Evolutionary conservation across 1,140 invertebrate genomes (phyloP), one percentile per base, ranked within the genome.

Genomic region (Nebria ingens): DNA sequence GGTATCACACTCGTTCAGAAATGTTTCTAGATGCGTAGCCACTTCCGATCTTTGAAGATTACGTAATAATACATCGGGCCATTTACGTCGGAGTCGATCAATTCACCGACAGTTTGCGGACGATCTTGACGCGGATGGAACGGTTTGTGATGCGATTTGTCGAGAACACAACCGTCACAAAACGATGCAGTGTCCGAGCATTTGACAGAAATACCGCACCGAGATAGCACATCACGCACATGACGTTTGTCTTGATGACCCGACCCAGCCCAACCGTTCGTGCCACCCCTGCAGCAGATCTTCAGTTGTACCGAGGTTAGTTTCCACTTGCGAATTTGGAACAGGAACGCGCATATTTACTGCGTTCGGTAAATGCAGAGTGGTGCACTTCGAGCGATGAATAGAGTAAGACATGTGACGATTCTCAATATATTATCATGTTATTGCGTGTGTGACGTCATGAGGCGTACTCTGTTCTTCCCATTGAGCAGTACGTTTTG

Each of bases 51-150:
- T 40, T 65, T 66, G 42, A 70, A 62, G 3, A 65, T 38, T 0
- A 71, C 55, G n/a, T 66, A 66, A 53, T 68, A 71, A 3, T 56
- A 19, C 59, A 69, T 66, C 17, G 62, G 58, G 2, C 65, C 65
- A 56, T 59, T 59, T 3, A 69, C 51, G 57, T 68, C 65, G 19
- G 56, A 51, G 52, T 62, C 56, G 25, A 63, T 53, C 4, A 59
- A 9, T 34, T 63, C 56, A 52, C 57, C 58, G 17, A 52, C 51
- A 15, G 12, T 15, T 52, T 22, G 11, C 19, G 21, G 9, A 19
- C 51, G 19, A 21, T 52, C 21, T 12, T 12, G 11, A 22, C 51
- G 21, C 19, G 21, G 11, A 19, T 55, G 6, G 21, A 57, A 60
- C 21, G 38, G 54, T 38, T 21, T 20, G 6, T 56, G 0, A 34